Base-by-base conservation (phyloP, 2,888 invertebrate species). In the Camponotus fellah region DNA sequence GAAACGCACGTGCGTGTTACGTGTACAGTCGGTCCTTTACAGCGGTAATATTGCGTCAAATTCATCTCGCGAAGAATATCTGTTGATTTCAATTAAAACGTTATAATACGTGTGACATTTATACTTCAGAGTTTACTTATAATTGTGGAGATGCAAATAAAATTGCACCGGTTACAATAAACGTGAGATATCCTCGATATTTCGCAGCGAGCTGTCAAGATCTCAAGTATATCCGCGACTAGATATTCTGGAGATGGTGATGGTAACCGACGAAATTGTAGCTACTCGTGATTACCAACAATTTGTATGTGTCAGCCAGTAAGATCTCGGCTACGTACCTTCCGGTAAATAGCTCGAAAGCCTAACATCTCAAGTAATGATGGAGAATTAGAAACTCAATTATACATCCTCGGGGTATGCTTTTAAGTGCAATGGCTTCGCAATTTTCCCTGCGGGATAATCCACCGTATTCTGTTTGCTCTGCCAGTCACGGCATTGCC, bases 361-460 rank as follows among this genome's bases (percentile, higher is more conserved):
- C 37, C 79, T 76, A 82, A 84, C 74, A 71, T 65, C 60, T 76
- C 83, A 82, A 88, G 72, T 90, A 90, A 90, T 87, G 84, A 88
- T 74, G 40, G 82, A 83, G 84, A 87, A 89, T 90, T 89, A 83
- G 86, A 90, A 90, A 90, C 86, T 88, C 90, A 88, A 90, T 90
- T 90, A 90, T 84, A 90, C 81, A 65, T 84, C 40, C 21, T 66
- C 80, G 68, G 62, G 77, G 68, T 82, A 65, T 62, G 60, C 26
- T 76, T 84, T 83, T 87, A 86, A 71, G 17, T 71, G 79, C 85
- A 85, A 87, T 88, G 83, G 83, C 85, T 83, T 82, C 79, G 85
- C 79, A 83, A 79, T 85, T 85, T 83, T 81, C 85, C 58, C 80
- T 49, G 66, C 68, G 68, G 82, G 82, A 87, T 87, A 84, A 86